Conservation (phyloP, 2,888 invertebrate species). For the Xanthorhoe spadicearia region DNA sequence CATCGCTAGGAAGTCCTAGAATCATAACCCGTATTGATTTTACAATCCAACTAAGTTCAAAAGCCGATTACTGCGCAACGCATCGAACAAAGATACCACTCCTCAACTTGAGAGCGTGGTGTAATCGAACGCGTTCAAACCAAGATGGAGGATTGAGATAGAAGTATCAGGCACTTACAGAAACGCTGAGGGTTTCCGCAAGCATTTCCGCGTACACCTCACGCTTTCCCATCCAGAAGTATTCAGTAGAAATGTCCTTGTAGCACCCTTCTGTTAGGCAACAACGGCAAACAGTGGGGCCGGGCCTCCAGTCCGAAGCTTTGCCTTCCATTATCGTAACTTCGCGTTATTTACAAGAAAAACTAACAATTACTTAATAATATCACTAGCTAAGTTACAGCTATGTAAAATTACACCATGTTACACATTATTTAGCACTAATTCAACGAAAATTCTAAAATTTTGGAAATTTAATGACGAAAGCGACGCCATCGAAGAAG, state of each 20-base stretch:
- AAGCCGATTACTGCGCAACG: conserved; percentile 29
- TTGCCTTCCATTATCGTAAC: conserved; percentile 69
- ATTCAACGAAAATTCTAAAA: conserved; percentile 17
- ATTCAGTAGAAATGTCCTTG: conserved; percentile 81
- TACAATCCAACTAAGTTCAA: conserved; percentile 50
- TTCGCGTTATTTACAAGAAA: conserved; percentile 57
- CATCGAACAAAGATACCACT: conserved; percentile 40
- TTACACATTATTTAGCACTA: conserved; percentile 19
- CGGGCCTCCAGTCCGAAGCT: conserved; percentile 75
- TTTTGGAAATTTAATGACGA: conserved; percentile 13
- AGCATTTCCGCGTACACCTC: conserved; percentile 80
- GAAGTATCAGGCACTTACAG: conserved; percentile 56
- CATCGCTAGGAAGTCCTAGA: not conserved
- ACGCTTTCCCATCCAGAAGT: conserved; percentile 81
- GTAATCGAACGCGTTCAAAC: conserved; percentile 43
- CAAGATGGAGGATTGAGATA: conserved; percentile 36
- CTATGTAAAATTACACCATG: conserved; percentile 37
- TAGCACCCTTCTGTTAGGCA: conserved; percentile 78
- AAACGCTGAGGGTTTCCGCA: conserved; percentile 66
- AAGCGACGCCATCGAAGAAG: conserved; percentile 39
- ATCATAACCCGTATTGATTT: conserved; percentile 50
- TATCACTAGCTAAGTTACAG: conserved; percentile 43
- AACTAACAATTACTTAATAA: conserved; percentile 52
- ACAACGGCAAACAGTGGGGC: conserved; percentile 77
- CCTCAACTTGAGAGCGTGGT: conserved; percentile 52